These are phyloP conservation scores for Macaria notata DNA, from an alignment of 2,888 invertebrate genomes.

Conservation along the genomic window DNA sequence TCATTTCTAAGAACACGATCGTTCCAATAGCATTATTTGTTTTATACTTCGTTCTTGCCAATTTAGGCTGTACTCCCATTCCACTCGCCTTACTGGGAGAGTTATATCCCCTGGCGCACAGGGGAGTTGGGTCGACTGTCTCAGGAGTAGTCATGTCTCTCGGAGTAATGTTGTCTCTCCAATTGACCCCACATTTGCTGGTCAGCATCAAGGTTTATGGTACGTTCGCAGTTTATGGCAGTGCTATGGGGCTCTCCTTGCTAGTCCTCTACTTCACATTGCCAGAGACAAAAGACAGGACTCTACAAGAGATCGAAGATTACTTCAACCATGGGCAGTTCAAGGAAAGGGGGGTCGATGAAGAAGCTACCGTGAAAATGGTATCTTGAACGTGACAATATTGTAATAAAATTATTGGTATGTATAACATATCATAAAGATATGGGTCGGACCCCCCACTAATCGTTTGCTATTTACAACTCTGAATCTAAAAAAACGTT, in stretches of 20 bases:
- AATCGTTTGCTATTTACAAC: no score
- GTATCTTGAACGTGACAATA: not conserved
- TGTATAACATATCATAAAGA: no score
- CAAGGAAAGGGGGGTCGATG: slow-evolving; percentile 14
- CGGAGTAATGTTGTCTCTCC: slow-evolving; percentile 38
- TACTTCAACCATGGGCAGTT: slow-evolving; percentile 40
- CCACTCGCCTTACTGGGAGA: slow-evolving; percentile 51
- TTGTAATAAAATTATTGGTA: not conserved
- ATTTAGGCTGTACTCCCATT: slow-evolving; percentile 54
- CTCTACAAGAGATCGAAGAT: slow-evolving; percentile 84
- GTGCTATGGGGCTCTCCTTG: slow-evolving; percentile 24
- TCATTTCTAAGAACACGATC: slow-evolving; percentile 39
- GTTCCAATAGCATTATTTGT: slow-evolving; percentile 43
- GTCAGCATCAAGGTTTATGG: slow-evolving; percentile 50
- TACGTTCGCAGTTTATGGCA: slow-evolving; percentile 55
- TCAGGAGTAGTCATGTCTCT: slow-evolving; percentile 46
- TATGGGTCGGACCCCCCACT: no score
- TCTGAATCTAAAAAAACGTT: no score
- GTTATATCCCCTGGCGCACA: slow-evolving; percentile 49
- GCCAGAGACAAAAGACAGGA: slow-evolving; percentile 65
- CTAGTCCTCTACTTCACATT: slow-evolving; percentile 39
- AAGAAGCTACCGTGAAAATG: slow-evolving; percentile 17
- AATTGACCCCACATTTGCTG: slow-evolving; percentile 46
- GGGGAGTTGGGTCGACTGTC: slow-evolving; percentile 43
- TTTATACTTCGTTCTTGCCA: slow-evolving; percentile 47